Percentiles rank a stretch among this genome's conserved stretches.
Evolutionary conservation across 1,140 invertebrate species (phyloP).

Genomic region (Calephelis nemesis): DNA sequence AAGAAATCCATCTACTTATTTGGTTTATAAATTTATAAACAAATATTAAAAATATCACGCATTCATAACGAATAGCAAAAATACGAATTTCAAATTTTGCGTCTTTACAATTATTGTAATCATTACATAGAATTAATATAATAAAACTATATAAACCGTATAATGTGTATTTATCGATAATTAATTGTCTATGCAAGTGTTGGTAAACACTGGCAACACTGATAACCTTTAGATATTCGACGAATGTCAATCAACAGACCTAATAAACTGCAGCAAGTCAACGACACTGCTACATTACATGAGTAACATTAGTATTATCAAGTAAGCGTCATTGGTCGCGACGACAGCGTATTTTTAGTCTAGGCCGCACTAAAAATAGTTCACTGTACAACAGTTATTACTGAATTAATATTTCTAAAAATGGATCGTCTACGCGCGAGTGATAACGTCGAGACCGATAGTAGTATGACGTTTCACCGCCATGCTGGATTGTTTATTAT

Average conservation of each 20-base stretch:
- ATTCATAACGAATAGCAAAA: too few relatives aligned
- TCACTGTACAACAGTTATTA: conserved; percentile 70
- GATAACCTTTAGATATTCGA: conserved; percentile 59
- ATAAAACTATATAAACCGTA: neutral
- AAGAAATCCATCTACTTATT: too few relatives aligned
- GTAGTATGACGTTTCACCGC: conserved; percentile 58
- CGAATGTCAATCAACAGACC: conserved; percentile 54
- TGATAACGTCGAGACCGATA: conserved; percentile 74
- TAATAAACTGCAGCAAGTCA: conserved; percentile 70
- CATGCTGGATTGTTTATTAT: conserved; percentile 60
- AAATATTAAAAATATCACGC: too few relatives aligned
- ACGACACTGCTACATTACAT: conserved; percentile 63
- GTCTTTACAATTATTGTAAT: too few relatives aligned
- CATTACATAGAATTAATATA: too few relatives aligned
- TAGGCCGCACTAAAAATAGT: conserved; percentile 76
- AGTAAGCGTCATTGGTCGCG: conserved; percentile 65
- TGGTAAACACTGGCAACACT: conserved; percentile 41
- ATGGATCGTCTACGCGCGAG: conserved; percentile 69
- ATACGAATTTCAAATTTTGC: too few relatives aligned
- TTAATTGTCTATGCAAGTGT: conserved; percentile 25
- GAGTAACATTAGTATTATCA: conserved; percentile 74
- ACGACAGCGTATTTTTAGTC: conserved; percentile 73
- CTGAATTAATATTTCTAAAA: conserved; percentile 79
- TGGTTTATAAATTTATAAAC: too few relatives aligned
- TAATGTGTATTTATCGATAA: conserved; percentile 20